Evolutionary conservation across 2,113 vertebrate genomes (phyloP), one percentile per base, ranked within the genome.

Genomic region (Bubo scandiacus): DNA sequence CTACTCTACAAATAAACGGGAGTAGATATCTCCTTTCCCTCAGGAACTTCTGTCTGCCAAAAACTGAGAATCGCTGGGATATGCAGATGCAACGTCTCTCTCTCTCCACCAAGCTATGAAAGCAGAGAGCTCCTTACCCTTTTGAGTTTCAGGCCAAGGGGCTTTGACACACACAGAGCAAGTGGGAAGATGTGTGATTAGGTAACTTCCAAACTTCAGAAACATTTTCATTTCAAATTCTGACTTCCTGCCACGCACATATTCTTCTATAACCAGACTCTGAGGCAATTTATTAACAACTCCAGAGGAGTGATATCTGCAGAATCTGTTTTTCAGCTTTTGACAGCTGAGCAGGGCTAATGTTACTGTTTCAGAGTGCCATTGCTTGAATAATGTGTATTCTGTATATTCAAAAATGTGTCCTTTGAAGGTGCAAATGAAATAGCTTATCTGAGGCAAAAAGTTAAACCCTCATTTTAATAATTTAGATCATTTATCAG

Each of bases 211-310:
- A 80, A 92, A 74, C 91, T 77, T 88, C 88, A 94, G 93, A 84
- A 92, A 94, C 51, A 65, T 81, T 86, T 89, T 79, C 84, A 59
- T 94, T 88, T 95, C 85, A 82, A 36, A 81, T 85, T 93, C 77
- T 81, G 91, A 67, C 75, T 92, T 85, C 91, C 92, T 94, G 68
- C 86, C 94, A 92, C 13, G 40, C 81, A 92, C 67, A 30, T 32
- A 62, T 63, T 77, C 84, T 90, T 93, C 88, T 58, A 18, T 57
- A 72, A 78, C n/a, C 16, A 86, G 27, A 75, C 90, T 96, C 74
- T 0, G 13, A 95, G 92, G 70, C 88, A 92, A 94, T 67, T 90
- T 87, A 93, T 91, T 95, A 95, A 62, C 77, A 91, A 63, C 82
- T 96, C 86, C 67, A 78, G 85, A 87, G 88, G 55, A 94, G 72